Evolutionary conservation across 2,797 vertebrate genomes (phyloP).

Genomic region (Argentina silus): DNA sequence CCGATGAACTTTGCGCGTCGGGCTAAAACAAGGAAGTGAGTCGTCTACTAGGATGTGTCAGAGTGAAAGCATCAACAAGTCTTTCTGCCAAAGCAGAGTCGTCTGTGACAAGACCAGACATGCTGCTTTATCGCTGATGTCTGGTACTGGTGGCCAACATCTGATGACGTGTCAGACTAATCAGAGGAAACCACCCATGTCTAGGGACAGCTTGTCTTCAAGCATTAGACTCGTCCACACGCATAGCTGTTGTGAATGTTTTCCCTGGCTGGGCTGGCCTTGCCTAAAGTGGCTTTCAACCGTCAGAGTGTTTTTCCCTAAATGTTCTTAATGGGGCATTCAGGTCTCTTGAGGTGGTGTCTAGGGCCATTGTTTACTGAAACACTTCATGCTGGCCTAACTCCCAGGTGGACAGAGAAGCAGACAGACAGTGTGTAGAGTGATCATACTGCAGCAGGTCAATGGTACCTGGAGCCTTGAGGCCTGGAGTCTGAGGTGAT

Average conservation of each 20-base stretch:
- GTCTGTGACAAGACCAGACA: constrained; percentile 1
- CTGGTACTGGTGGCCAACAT: not conserved
- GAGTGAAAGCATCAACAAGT: not conserved
- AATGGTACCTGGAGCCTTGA: no score
- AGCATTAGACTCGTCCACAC: no score
- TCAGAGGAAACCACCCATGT: no score
- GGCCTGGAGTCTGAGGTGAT: no score
- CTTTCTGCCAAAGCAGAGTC: not conserved
- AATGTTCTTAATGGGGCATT: not conserved
- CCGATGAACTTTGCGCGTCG: not conserved
- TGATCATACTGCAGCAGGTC: no score
- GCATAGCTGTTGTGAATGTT: no score
- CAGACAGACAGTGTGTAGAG: not conserved
- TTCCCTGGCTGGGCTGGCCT: no score
- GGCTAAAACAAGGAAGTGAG: not conserved
- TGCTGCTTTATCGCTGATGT: not conserved
- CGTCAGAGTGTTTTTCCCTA: not conserved
- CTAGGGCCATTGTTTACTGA: not conserved
- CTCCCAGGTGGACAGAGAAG: not conserved
- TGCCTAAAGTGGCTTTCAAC: not conserved
- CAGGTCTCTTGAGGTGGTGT: not conserved
- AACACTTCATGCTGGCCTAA: not conserved
- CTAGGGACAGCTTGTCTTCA: no score
- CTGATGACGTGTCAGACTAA: not conserved
- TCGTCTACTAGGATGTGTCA: not conserved